Conservation (phyloP, 35 echinoderm and acorn worm species). For the Antedon bifida region DNA sequence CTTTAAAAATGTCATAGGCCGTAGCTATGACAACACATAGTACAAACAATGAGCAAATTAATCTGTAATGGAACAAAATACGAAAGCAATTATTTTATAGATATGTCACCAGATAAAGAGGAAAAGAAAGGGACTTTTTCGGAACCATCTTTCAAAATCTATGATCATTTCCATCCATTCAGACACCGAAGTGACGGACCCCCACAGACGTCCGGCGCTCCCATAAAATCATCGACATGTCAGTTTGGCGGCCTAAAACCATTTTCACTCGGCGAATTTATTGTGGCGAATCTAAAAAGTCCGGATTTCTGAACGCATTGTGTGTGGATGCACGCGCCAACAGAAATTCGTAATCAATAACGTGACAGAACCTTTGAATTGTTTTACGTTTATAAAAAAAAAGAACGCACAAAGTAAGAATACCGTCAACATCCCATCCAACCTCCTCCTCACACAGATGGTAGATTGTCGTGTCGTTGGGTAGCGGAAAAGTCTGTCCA, state of each 20-base stretch:
- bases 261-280: too few species aligned
- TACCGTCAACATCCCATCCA: neutral
- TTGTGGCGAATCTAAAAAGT: too few species aligned
- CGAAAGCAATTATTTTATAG: neutral
- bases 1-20: neutral
- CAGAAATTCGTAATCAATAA: too few species aligned
- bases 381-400: neutral
- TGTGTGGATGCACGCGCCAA: too few species aligned
- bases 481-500: neutral
- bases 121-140: neutral
- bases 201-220: too few species aligned
- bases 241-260: too few species aligned
- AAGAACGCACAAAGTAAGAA: neutral
- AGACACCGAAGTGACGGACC: too few species aligned
- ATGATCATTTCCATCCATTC: too few species aligned
- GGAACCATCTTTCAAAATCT: too few species aligned
- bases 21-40: neutral
- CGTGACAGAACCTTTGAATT: too few species aligned
- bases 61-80: neutral
- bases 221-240: too few species aligned
- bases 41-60: neutral
- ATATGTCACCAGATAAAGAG: neutral
- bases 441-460: neutral
- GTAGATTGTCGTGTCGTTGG: neutral
- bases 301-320: too few species aligned